Evolutionary conservation across 2,888 invertebrate genomes (phyloP), one percentile per base, ranked within the genome.

Genomic region (Leptothorax acervorum): DNA sequence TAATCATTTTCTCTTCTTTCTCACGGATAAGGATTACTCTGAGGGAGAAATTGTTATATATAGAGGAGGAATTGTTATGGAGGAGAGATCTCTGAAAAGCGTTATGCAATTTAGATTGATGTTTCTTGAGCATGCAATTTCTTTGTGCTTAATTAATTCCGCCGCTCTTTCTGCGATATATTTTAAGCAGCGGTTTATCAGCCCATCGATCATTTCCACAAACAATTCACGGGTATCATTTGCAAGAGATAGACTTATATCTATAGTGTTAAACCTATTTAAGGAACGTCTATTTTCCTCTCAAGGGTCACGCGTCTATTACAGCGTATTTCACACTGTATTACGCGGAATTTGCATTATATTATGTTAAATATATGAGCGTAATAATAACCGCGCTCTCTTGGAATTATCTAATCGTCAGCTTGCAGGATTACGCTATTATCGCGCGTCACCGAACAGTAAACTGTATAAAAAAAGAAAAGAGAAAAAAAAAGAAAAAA

Each of bases 201-300:
- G 9, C 39, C 15, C 81, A 71, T 84, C 31, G 81, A 79, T 85
- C 65, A 87, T 75, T 55, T 73, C 65, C 2, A 35, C 78, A 42
- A 71, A 82, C 66, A 76, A 83, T 88, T 83, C 51, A 60, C 35
- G 31, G 31, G 11, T 35, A 66, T 55, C 62, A 68, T 65, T 45
- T 57, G 48, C 18, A 42, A 23, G 31, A 68, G 31, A 28, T 45
- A 55, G 55, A 79, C 42, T 73, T 84, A 79, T 84, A 84, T 88
- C 84, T 71, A 81, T 71, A 81, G 57, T 71, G 81, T 81, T 42
- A 18, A 31, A 42, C 11, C 86, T 87, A 84, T 88, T 88, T 84
- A 70, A 82, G 76, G 82, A 65, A 48, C 71, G 53, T 84, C 81
- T 81, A 87, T 87, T 84, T 84, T 73, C 63, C 48, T 31, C n/a